Percentiles rank a stretch among this genome's conserved stretches.
phyloP scores from a whole-genome alignment of 1,140 invertebrate genomes.

The Eupristina koningsbergeri region DNA sequence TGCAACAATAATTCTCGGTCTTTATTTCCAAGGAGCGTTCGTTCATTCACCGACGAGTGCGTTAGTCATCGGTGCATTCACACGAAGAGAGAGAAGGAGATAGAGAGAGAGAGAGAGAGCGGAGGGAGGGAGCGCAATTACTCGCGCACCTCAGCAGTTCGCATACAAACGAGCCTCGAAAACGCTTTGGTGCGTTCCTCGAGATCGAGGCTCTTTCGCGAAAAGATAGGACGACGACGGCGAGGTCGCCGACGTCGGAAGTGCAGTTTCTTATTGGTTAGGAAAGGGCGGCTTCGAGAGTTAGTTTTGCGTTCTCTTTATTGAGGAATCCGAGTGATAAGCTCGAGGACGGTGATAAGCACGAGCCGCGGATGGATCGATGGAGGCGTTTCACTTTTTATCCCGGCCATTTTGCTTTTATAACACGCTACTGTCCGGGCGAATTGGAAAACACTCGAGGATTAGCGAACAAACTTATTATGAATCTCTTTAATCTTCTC shows the following conservation, averaged over 20 bases:
- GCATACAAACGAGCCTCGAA: constrained; percentile 10
- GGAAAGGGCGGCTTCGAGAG: too few relatives aligned
- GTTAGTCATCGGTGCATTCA: constrained; percentile 6
- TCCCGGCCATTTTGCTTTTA: not conserved
- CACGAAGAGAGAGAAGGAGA: not conserved
- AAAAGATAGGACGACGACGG: not conserved
- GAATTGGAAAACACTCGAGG: not conserved
- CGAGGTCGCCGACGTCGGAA: not conserved
- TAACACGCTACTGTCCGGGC: not conserved
- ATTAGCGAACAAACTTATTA: not conserved
- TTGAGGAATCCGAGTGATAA: not conserved
- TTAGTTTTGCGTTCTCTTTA: not conserved
- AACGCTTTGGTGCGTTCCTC: not conserved
- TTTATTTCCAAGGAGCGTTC: constrained; percentile 17
- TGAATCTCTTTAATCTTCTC: not conserved
- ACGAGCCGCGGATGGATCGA: not conserved
- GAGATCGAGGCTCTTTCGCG: constrained; percentile 6
- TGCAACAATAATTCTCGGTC: constrained; percentile 14
- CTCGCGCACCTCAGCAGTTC: not conserved
- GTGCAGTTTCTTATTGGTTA: too few relatives aligned
- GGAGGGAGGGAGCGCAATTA: not conserved
- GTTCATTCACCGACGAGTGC: not conserved
- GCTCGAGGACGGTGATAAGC: too few relatives aligned
- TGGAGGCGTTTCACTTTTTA: not conserved
- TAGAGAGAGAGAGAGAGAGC: not conserved